Evolutionary conservation across 2,888 invertebrate genomes (phyloP).

Genomic region (Chaitophorus viminalis): DNA sequence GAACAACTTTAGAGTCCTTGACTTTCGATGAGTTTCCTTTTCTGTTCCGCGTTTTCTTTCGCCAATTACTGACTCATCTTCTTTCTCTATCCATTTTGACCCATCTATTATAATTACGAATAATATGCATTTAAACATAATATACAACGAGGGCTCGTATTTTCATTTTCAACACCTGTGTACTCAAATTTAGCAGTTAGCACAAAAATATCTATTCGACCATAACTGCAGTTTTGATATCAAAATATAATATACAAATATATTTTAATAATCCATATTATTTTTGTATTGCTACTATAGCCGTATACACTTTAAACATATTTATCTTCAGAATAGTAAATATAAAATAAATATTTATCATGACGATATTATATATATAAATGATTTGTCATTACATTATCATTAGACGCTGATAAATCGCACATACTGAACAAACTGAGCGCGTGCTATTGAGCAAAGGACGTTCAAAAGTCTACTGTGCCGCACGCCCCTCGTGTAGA

Average conservation of each 20-base stretch:
- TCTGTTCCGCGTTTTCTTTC: too few relatives aligned
- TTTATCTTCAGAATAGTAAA: not conserved
- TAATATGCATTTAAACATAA: too few relatives aligned
- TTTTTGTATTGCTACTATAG: too few relatives aligned
- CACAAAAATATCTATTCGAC: not conserved
- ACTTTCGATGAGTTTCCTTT: too few relatives aligned
- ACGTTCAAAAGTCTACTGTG: not conserved
- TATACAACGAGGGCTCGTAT: not conserved
- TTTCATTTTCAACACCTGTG: not conserved
- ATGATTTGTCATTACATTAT: not conserved
- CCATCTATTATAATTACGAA: too few relatives aligned
- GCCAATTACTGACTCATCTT: too few relatives aligned
- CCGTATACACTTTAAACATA: not conserved
- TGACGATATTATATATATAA: not conserved
- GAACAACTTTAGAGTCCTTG: not conserved
- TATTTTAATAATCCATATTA: too few relatives aligned
- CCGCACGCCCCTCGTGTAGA: too few relatives aligned
- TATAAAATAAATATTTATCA: not conserved
- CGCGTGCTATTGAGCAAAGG: not conserved
- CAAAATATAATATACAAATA: too few relatives aligned
- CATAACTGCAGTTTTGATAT: not conserved
- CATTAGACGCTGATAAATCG: not conserved
- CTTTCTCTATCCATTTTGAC: too few relatives aligned
- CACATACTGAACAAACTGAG: not conserved
- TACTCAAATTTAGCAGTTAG: too few relatives aligned